Percentiles rank a stretch among this genome's conserved stretches.
phyloP scores from a whole-genome alignment of 2,888 invertebrate species.

The Drosophila macrospina region DNA sequence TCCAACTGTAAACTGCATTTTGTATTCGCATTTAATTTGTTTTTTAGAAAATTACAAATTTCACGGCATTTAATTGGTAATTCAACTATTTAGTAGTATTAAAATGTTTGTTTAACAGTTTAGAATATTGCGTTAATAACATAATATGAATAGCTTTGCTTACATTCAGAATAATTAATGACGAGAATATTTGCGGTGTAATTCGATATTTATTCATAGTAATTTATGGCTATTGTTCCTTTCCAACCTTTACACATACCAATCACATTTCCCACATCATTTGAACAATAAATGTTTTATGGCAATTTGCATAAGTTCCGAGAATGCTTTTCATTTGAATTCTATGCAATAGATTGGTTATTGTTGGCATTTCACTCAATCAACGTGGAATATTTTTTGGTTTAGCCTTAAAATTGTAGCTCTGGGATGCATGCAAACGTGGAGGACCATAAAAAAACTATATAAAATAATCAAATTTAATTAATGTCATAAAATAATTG shows the following conservation, averaged over 20 bases:
- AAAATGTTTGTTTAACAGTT: slow-evolving; percentile 17
- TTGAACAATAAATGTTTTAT: neutral
- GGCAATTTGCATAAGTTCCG: slow-evolving; percentile 12
- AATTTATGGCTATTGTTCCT: slow-evolving; percentile 7
- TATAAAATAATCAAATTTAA: slow-evolving; percentile 5
- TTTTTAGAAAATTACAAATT: slow-evolving; percentile 24
- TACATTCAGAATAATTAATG: neutral
- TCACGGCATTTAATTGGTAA: slow-evolving; percentile 34
- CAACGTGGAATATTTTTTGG: neutral
- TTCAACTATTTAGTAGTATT: slow-evolving; percentile 9
- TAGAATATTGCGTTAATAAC: neutral
- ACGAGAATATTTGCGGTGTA: neutral
- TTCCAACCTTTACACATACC: neutral
- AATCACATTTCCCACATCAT: slow-evolving; percentile 9
- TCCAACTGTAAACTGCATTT: slow-evolving; percentile 53
- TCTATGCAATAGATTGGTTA: slow-evolving; percentile 2
- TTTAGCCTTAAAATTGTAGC: neutral
- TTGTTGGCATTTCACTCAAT: neutral
- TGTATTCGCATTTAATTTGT: slow-evolving; percentile 24
- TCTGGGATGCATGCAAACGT: neutral
- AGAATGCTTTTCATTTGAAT: slow-evolving; percentile 1
- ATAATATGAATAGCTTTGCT: neutral
- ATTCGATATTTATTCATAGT: neutral
- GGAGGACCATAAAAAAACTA: neutral
- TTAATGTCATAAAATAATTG: slow-evolving; percentile 5